Evolutionary conservation across 2,797 vertebrate genomes (phyloP).

Genomic region (Parambassis ranga): DNA sequence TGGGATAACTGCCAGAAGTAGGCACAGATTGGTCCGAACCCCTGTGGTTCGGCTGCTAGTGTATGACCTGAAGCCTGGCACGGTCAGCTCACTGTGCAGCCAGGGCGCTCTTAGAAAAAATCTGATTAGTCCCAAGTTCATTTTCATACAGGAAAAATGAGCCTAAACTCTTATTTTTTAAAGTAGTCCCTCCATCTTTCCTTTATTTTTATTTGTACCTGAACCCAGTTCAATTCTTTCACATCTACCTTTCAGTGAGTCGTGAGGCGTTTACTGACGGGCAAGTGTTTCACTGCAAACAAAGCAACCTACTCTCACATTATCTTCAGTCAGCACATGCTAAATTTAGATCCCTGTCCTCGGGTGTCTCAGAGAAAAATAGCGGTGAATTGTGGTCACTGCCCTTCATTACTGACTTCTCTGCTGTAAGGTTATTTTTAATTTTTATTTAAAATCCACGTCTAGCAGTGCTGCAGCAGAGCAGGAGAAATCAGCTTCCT

Average conservation of each 20-base stretch:
- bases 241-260: not conserved
- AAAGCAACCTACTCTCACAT: not conserved
- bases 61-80: no score
- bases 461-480: not conserved
- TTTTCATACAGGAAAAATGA: no score
- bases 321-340: not conserved
- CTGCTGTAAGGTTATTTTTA: not conserved
- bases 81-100: no score
- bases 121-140: no score
- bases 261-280: not conserved
- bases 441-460: not conserved
- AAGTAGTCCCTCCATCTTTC: no score
- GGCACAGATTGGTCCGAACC: no score
- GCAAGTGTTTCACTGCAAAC: not conserved
- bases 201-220: no score
- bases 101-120: no score
- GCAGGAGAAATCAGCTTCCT: conserved; percentile 4
- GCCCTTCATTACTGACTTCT: not conserved
- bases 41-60: no score
- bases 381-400: not conserved
- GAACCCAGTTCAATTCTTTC: no score
- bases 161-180: no score
- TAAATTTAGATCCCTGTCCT: not conserved
- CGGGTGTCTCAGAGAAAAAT: not conserved
- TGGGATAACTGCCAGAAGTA: no score